These are phyloP conservation scores for Pteronotus mesoamericanus DNA, from an alignment of 2,797 vertebrate species.

Conservation along the genomic window DNA sequence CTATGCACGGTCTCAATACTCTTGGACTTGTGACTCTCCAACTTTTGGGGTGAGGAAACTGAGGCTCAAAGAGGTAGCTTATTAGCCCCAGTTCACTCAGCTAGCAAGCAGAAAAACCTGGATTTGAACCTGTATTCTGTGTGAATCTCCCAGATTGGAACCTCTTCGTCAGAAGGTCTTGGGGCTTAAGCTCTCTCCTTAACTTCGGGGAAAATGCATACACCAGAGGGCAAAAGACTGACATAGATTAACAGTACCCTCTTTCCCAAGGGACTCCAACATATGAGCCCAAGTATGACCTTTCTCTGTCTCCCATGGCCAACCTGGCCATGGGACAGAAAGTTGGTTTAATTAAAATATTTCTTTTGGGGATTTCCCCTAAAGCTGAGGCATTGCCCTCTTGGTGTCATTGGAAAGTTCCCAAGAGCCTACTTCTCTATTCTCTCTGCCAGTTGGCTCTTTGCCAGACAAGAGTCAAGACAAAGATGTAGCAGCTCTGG, in stretches of 20 bases:
- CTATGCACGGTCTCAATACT: neutral
- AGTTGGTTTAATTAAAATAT: neutral
- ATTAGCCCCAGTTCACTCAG: neutral
- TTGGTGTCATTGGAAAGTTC: constrained; percentile 26
- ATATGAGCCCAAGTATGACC: neutral
- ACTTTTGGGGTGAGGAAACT: neutral
- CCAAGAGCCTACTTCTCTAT: neutral
- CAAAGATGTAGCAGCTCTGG: neutral
- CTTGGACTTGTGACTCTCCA: neutral
- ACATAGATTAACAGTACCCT: neutral
- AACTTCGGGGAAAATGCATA: neutral
- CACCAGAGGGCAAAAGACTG: neutral
- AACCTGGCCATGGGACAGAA: neutral
- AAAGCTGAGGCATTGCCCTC: neutral
- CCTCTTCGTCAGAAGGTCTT: neutral
- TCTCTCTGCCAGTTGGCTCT: neutral
- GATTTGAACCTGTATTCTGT: neutral
- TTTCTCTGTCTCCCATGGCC: neutral
- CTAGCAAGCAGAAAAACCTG: neutral
- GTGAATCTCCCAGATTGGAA: neutral
- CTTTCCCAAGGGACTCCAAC: neutral
- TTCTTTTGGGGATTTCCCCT: constrained; percentile 30
- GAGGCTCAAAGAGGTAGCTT: neutral
- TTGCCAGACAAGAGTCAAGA: neutral
- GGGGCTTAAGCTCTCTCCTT: neutral